A percentile compares a stretch with the other conserved stretches of the same genome.
These are phyloP conservation scores for Tipula unca DNA, from an alignment of 2,888 invertebrate genomes.

Conservation along the genomic window DNA sequence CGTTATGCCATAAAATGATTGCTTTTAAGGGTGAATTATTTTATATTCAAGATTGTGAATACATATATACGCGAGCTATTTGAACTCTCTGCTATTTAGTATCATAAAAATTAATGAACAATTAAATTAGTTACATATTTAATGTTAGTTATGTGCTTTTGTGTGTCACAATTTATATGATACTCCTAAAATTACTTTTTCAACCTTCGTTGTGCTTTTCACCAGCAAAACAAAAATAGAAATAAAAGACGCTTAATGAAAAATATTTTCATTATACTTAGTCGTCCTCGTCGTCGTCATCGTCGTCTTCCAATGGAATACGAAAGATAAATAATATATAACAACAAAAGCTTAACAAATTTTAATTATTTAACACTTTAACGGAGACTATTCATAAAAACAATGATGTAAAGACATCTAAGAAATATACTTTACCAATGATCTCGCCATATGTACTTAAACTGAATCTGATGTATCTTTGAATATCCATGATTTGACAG, in stretches of 20 bases:
- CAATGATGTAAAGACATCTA: too few species aligned
- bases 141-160: neutral
- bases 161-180: neutral
- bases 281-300: too few species aligned
- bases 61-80: neutral
- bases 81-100: neutral
- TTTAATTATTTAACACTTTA: too few species aligned
- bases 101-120: neutral
- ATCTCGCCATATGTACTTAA: too few species aligned
- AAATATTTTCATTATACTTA: neutral
- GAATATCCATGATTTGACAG: too few species aligned
- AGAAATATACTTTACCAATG: too few species aligned
- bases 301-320: neutral
- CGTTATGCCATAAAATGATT: neutral
- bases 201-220: neutral
- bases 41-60: neutral
- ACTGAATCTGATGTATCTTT: too few species aligned
- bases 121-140: neutral
- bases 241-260: neutral
- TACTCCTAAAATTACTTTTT: neutral
- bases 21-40: neutral
- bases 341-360: too few species aligned
- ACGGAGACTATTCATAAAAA: too few species aligned
- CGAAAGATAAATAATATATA: neutral
- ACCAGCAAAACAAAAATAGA: neutral